Evolutionary conservation across 2,888 invertebrate species (phyloP).

Genomic region (Sicus ferrugineus): DNA sequence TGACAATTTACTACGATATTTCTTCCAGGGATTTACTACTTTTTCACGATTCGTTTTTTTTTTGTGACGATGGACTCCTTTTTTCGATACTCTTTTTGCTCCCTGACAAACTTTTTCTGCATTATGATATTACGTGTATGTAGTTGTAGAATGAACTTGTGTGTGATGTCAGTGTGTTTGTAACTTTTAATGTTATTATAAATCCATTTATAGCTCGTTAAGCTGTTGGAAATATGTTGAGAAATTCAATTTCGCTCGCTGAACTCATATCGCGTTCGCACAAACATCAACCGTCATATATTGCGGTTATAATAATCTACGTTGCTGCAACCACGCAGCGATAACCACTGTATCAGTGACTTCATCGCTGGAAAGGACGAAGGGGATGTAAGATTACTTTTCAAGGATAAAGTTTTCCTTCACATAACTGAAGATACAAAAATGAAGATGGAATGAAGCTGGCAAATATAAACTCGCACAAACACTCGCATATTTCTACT

Average conservation of each 20-base stretch:
- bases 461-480: neutral
- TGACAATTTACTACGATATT: neutral
- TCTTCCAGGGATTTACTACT: neutral
- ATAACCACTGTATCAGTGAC: too few species aligned
- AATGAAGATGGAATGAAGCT: neutral
- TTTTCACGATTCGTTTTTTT: neutral
- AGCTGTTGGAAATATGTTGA: constrained; percentile 27
- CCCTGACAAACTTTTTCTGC: too few species aligned
- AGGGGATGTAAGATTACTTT: too few species aligned
- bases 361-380: too few species aligned
- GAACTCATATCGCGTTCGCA: constrained; percentile 8
- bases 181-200: constrained; percentile 38
- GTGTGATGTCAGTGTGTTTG: neutral
- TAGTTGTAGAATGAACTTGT: neutral
- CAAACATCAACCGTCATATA: constrained; percentile 8
- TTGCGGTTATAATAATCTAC: too few species aligned
- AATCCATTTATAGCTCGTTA: constrained; percentile 37
- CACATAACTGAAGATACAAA: too few species aligned
- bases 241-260: constrained; percentile 33
- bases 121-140: too few species aligned
- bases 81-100: too few species aligned
- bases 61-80: too few species aligned
- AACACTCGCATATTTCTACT: neutral
- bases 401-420: constrained; percentile 20
- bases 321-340: too few species aligned